Base-by-base conservation (phyloP, 2,797 vertebrate species). In the Columba guinea region DNA sequence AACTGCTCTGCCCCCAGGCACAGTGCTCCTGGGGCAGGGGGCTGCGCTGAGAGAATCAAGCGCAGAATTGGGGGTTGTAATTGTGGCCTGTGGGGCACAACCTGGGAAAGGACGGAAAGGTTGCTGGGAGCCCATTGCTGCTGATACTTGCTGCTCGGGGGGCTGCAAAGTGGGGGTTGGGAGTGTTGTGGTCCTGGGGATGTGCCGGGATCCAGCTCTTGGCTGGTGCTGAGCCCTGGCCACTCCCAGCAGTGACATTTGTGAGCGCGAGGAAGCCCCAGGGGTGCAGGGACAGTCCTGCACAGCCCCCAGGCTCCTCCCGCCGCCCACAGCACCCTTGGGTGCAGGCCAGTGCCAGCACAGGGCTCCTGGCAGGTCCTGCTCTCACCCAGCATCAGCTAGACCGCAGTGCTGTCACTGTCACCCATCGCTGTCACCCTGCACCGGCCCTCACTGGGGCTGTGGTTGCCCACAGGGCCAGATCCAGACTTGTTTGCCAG, bases 241-340 rank as follows among this genome's bases (percentile, higher is more conserved):
- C 1, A 2, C 37, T 83, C 28, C 22, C 22, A 46, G 58, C 17
- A 76, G 17, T 9, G 39, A 49, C 34, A 17, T 67, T n/a, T 39
- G 60, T n/a, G 48, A 41, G 65, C n/a, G 20, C 3, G 60, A 2
- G 56, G 34, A 65, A 74, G 49, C 48, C n/a, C 52, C 27, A 27
- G 0, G 3, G 71, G 76, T 32, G 70, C n/a, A 51, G 20, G 46
- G 30, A 30, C 68, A 91, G 48, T 20, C 35, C 37, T 4, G 5
- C 32, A 37, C 1, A 4, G 35, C 58, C 20, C 37, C 22, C 3
- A 11, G 53, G 27, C 70, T 62, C 51, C 46, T 77, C 69, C 41
- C 14, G 8, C 55, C 1, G 0, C 11, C 1, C 3, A 3, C 59
- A 70, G 74, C 41, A 58, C 48, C n/a, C 44, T 49, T 49, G 48